Percentiles rank a stretch among this genome's conserved stretches.
These are phyloP conservation scores for Troides aeacus DNA, from an alignment of 2,888 invertebrate species.

Conservation along the genomic window DNA sequence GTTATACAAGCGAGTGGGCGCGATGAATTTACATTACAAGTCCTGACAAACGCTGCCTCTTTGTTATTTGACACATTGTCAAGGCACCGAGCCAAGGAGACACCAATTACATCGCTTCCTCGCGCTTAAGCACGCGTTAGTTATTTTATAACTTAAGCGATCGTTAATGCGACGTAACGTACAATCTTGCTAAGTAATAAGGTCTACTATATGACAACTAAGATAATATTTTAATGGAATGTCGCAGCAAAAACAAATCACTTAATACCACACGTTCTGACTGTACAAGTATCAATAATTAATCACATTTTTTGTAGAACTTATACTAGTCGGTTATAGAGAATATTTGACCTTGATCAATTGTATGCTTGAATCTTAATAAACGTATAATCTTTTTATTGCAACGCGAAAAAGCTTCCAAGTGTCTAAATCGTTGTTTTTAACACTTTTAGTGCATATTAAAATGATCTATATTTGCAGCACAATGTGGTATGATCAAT, in stretches of 20 bases:
- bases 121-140: slow-evolving; percentile 33
- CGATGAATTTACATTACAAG: slow-evolving; percentile 59
- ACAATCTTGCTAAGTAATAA: slow-evolving; percentile 3
- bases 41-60: slow-evolving; percentile 54
- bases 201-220: not conserved
- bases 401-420: too few species aligned
- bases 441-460: too few species aligned
- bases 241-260: slow-evolving; percentile 29
- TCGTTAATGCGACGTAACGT: not conserved
- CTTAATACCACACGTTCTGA: slow-evolving; percentile 21
- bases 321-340: too few species aligned
- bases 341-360: too few species aligned
- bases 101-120: slow-evolving; percentile 51
- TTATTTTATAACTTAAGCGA: slow-evolving; percentile 6
- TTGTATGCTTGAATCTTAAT: too few species aligned
- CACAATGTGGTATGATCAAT: too few species aligned
- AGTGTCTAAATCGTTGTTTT: too few species aligned
- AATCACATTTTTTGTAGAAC: not conserved
- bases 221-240: slow-evolving; percentile 20
- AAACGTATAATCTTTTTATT: too few species aligned
- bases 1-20: slow-evolving; percentile 49
- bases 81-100: slow-evolving; percentile 62
- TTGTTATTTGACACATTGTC: slow-evolving; percentile 66
- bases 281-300: slow-evolving; percentile 9
- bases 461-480: too few species aligned